A percentile compares a stretch with the other conserved stretches of the same genome.
Conservation (phyloP, 2,888 invertebrate genomes). For the Drosophila multiciliata region DNA sequence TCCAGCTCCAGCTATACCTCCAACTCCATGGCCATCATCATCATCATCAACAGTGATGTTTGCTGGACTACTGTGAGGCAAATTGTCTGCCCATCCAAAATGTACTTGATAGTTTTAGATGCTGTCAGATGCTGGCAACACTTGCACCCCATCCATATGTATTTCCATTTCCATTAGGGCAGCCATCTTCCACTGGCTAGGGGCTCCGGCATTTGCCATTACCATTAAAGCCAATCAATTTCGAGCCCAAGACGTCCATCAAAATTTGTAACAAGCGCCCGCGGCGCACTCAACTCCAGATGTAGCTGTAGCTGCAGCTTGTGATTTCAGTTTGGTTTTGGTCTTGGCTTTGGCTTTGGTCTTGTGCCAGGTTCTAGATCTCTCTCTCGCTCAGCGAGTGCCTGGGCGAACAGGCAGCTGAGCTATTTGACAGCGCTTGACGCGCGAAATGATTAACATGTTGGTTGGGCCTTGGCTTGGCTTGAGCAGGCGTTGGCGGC, state of each 20-base stretch:
- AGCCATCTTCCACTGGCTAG: conserved; percentile 44
- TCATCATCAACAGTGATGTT: conserved; percentile 8
- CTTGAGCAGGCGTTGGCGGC: conserved; percentile 41
- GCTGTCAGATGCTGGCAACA: conserved; percentile 40
- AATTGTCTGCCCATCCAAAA: conserved; percentile 67
- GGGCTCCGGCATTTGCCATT: conserved; percentile 53
- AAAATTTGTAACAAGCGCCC: conserved; percentile 79
- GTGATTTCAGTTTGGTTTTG: background rate
- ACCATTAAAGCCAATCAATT: conserved; percentile 80
- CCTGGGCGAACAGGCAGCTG: conserved; percentile 17
- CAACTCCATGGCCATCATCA: background rate
- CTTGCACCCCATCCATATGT: conserved; percentile 26
- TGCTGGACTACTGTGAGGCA: conserved; percentile 54
- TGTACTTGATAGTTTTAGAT: conserved; percentile 67
- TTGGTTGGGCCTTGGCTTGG: conserved; percentile 41
- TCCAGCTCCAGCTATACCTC: background rate
- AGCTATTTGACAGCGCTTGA: conserved; percentile 70
- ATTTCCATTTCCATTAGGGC: conserved; percentile 62
- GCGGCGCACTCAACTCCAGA: conserved; percentile 56
- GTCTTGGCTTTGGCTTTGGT: background rate
- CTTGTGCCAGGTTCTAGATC: background rate
- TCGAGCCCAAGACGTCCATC: conserved; percentile 72
- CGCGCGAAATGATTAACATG: conserved; percentile 76
- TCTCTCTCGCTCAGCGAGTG: background rate
- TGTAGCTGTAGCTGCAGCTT: background rate